These are phyloP conservation scores for Cepaea hortensis DNA, from an alignment of 2,888 invertebrate genomes.

Conservation along the genomic window DNA sequence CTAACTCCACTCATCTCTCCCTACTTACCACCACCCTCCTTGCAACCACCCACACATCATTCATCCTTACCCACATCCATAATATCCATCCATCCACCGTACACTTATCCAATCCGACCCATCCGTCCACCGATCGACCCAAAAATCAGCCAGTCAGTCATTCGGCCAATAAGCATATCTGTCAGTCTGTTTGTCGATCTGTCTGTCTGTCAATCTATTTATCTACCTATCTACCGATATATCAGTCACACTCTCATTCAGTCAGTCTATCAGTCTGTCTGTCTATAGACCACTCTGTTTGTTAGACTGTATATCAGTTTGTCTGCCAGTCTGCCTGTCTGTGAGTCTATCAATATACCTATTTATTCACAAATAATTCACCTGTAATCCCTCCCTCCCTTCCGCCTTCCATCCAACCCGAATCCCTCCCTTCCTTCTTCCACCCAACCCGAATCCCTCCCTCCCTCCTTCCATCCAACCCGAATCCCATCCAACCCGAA, in stretches of 20 bases:
- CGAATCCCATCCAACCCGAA: not conserved
- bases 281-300: not conserved
- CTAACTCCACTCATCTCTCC: no score
- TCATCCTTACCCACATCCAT: no score
- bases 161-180: no score
- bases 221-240: not conserved
- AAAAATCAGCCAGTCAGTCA: no score
- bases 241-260: not conserved
- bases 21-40: no score
- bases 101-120: no score
- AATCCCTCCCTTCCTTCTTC: not conserved
- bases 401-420: not conserved
- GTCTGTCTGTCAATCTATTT: no score
- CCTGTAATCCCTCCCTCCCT: not conserved
- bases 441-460: not conserved
- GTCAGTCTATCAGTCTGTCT: not conserved
- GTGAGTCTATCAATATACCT: not conserved
- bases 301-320: not conserved
- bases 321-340: not conserved
- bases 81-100: not conserved
- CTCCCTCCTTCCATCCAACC: not conserved
- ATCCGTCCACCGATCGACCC: no score
- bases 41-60: no score
- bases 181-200: no score
- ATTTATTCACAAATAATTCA: not conserved